Conservation (phyloP, 2,888 invertebrate genomes). For the Drosophila rellima region DNA sequence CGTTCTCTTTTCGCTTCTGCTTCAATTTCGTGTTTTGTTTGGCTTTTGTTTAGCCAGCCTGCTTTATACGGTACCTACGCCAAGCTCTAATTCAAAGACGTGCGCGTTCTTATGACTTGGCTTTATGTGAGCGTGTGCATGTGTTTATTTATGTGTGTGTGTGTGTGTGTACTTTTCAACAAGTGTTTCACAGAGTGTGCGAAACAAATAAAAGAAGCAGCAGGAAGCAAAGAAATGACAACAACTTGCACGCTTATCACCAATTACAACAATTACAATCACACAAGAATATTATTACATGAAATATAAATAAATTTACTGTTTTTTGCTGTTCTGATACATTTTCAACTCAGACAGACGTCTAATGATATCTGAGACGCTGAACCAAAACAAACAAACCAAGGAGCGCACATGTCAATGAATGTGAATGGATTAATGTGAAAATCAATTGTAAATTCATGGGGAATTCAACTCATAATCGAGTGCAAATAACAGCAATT, state of each 20-base stretch:
- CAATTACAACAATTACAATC: constrained; percentile 22
- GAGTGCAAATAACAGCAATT: constrained; percentile 22
- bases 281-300: constrained; percentile 10
- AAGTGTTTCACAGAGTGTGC: constrained; percentile 63
- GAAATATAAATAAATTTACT: constrained; percentile 5
- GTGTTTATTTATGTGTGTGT: constrained; percentile 3
- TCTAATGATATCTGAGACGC: constrained; percentile 15
- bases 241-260: constrained; percentile 33
- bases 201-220: constrained; percentile 41
- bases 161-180: constrained; percentile 45
- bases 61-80: constrained; percentile 45
- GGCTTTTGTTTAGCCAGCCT: constrained; percentile 42
- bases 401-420: constrained; percentile 31
- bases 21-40: constrained; percentile 48
- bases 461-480: constrained; percentile 4
- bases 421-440: constrained; percentile 12
- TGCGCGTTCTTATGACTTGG: constrained; percentile 34
- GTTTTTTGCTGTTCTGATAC: constrained; percentile 25
- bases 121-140: constrained; percentile 13
- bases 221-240: constrained; percentile 16
- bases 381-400: constrained; percentile 1
- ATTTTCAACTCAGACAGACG: constrained; percentile 5
- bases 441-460: constrained; percentile 2
- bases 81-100: constrained; percentile 52
- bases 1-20: constrained; percentile 29